Percentiles rank a stretch among this genome's conserved stretches.
phyloP scores from a whole-genome alignment of 2,888 invertebrate species.

The Leptinotarsa peninsularis region DNA sequence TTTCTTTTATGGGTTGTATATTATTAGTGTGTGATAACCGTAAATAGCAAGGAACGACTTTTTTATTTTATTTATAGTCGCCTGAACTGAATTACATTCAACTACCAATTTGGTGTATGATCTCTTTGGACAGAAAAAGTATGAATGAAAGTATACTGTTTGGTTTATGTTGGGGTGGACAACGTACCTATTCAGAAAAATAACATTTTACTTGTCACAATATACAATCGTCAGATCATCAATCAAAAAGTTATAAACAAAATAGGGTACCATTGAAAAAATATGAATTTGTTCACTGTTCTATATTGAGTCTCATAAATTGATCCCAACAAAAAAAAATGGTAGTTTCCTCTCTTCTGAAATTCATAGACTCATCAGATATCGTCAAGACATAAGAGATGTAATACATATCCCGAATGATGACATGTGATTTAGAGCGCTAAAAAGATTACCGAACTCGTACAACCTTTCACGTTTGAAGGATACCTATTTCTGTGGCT shows the following conservation, averaged over 20 bases:
- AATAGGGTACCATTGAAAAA: too few species aligned
- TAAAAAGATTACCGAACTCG: slow-evolving; percentile 31
- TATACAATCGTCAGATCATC: too few species aligned
- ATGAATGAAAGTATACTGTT: too few species aligned
- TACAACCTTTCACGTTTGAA: slow-evolving; percentile 29
- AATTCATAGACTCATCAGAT: background rate
- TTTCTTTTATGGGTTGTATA: slow-evolving; percentile 11
- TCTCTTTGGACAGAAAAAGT: too few species aligned
- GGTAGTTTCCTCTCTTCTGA: background rate
- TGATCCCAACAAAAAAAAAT: background rate
- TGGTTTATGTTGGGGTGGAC: too few species aligned
- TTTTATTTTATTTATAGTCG: slow-evolving; percentile 9
- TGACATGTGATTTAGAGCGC: slow-evolving; percentile 6
- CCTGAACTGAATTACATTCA: background rate
- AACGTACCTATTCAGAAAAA: too few species aligned
- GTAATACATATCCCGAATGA: slow-evolving; percentile 10
- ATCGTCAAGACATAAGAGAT: background rate
- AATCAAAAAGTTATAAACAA: too few species aligned
- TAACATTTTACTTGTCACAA: too few species aligned
- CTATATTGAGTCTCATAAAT: background rate
- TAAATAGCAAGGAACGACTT: background rate
- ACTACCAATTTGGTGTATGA: background rate
- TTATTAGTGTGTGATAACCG: background rate
- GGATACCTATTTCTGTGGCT: slow-evolving; percentile 36
- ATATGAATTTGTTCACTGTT: too few species aligned